phyloP scores from a whole-genome alignment of 2,113 vertebrate genomes.

The Elephantulus edwardii region DNA sequence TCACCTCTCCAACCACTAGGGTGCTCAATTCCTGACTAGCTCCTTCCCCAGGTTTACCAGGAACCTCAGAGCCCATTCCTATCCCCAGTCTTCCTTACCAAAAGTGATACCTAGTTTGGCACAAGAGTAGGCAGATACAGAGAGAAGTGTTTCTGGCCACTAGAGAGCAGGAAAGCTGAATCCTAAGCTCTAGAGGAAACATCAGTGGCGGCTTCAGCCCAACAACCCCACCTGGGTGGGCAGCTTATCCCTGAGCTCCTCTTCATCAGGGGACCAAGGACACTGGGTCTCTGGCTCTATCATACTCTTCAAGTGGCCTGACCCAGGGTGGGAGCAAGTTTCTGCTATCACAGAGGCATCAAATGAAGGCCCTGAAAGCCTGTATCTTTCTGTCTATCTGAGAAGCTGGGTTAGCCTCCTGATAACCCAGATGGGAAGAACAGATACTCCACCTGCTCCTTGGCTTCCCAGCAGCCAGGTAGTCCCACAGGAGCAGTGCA shows the following conservation, averaged over 20 bases:
- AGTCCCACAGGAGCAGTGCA: constrained; percentile 80
- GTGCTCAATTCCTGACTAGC: background rate
- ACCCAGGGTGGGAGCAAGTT: background rate
- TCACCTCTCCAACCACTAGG: background rate
- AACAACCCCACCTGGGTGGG: background rate
- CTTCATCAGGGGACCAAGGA: background rate
- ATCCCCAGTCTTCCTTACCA: background rate
- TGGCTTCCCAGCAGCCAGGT: constrained; percentile 77
- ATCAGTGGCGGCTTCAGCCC: background rate
- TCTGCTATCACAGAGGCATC: background rate
- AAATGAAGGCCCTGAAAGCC: background rate
- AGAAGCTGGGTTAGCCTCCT: background rate
- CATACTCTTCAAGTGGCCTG: background rate
- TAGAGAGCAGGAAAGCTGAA: background rate
- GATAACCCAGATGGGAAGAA: background rate
- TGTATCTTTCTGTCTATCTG: constrained; percentile 13
- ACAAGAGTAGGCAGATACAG: background rate
- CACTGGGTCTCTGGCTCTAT: background rate
- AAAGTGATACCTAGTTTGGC: background rate
- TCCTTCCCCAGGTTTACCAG: background rate
- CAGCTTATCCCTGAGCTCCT: background rate
- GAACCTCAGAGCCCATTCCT: background rate
- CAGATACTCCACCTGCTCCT: constrained; percentile 81
- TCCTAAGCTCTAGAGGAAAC: background rate
- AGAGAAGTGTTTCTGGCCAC: background rate